These are phyloP conservation scores for Ptychodera flava DNA, from an alignment of 35 echinoderm and acorn worm genomes.

Conservation along the genomic window DNA sequence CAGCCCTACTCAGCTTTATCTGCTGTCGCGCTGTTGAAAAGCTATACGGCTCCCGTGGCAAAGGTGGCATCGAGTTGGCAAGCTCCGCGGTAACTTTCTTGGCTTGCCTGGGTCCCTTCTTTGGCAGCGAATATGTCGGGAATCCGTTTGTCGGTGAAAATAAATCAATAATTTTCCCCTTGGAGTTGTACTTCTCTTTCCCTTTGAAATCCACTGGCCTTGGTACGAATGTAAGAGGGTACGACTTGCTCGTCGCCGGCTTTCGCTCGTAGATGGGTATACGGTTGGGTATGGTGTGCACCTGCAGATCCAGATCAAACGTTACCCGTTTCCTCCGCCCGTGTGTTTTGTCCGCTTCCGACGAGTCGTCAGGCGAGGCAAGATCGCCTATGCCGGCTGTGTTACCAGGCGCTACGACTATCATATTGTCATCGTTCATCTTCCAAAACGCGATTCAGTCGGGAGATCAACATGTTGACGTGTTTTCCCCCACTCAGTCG, in stretches of 20 bases:
- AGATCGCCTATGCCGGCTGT: not conserved
- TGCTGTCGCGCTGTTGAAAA: constrained; percentile 7
- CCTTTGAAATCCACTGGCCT: constrained; percentile 44
- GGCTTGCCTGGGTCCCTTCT: constrained; percentile 2
- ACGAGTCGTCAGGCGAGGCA: not conserved
- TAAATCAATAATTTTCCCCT: constrained; percentile 75
- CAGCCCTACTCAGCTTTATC: constrained; percentile 68
- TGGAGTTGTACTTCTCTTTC: constrained; percentile 40
- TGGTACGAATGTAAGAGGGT: constrained; percentile 52
- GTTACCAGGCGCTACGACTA: not conserved
- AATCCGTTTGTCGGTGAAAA: constrained; percentile 43
- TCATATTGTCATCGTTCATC: not conserved
- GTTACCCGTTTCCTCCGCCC: constrained; percentile 57
- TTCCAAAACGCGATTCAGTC: not conserved
- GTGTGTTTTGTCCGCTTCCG: not conserved
- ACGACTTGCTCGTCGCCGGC: constrained; percentile 48
- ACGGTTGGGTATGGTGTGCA: constrained; percentile 83
- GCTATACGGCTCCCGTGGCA: constrained; percentile 9
- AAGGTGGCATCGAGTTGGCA: not conserved
- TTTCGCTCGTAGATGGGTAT: constrained; percentile 78
- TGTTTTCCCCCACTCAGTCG: not conserved
- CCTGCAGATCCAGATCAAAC: constrained; percentile 82
- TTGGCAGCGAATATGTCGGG: constrained; percentile 34
- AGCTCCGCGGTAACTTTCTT: constrained; percentile 2
- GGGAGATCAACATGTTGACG: not conserved